These are phyloP conservation scores for Drosophila kanekoi DNA, from an alignment of 2,888 invertebrate species.

Conservation along the genomic window DNA sequence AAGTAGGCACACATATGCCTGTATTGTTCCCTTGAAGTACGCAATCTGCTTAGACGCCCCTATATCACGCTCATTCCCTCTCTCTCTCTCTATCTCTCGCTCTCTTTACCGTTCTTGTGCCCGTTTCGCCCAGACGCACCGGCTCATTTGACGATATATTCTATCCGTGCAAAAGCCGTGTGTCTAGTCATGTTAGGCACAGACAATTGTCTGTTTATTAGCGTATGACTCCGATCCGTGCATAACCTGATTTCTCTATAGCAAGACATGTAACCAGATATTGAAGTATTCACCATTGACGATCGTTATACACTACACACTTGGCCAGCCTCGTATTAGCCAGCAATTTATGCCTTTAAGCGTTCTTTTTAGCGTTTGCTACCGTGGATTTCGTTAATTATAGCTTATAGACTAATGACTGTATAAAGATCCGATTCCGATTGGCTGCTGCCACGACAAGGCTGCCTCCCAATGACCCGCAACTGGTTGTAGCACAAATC, in stretches of 20 bases:
- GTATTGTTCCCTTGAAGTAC: slow-evolving; percentile 44
- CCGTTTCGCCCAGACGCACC: slow-evolving; percentile 3
- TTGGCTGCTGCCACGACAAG: slow-evolving; percentile 46
- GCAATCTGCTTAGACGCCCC: slow-evolving; percentile 60
- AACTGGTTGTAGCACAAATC: slow-evolving; percentile 14
- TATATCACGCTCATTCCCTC: slow-evolving; percentile 9
- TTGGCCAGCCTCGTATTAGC: slow-evolving; percentile 7
- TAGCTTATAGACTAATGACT: slow-evolving; percentile 56
- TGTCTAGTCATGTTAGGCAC: slow-evolving; percentile 52
- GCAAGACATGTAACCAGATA: slow-evolving; percentile 24
- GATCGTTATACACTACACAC: slow-evolving; percentile 9
- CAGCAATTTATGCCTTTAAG: slow-evolving; percentile 15
- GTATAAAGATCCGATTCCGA: slow-evolving; percentile 37
- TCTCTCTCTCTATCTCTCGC: slow-evolving; percentile 13
- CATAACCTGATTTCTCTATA: slow-evolving; percentile 67
- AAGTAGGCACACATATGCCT: slow-evolving; percentile 13
- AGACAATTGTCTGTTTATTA: slow-evolving; percentile 58
- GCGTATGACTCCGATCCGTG: slow-evolving; percentile 62
- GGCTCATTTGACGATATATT: slow-evolving; percentile 22
- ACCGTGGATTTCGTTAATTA: slow-evolving; percentile 54
- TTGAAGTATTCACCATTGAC: slow-evolving; percentile 15
- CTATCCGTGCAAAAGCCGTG: slow-evolving; percentile 24
- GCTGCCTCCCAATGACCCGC: slow-evolving; percentile 57
- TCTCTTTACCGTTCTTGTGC: background rate
- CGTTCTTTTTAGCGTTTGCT: slow-evolving; percentile 17